These are phyloP conservation scores for Brenthis ino DNA, from an alignment of 2,888 invertebrate genomes.

Conservation along the genomic window DNA sequence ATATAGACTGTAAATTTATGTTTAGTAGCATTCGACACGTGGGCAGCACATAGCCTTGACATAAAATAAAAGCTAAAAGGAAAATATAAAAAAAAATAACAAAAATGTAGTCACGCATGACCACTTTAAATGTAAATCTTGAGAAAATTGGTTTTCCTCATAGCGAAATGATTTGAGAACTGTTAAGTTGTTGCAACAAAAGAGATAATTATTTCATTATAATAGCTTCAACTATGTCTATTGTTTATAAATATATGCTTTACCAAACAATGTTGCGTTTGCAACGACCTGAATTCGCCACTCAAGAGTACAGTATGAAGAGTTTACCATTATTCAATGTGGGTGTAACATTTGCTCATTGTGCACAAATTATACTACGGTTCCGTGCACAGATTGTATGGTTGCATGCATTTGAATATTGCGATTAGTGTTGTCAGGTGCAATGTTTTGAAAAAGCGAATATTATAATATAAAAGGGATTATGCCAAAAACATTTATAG, in stretches of 20 bases:
- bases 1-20: background rate
- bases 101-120: background rate
- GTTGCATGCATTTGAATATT: constrained; percentile 31
- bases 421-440: constrained; percentile 10
- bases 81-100: background rate
- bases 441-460: background rate
- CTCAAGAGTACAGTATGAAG: constrained; percentile 30
- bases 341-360: constrained; percentile 29
- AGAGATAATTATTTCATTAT: background rate
- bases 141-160: background rate
- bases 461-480: background rate
- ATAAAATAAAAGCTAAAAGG: background rate
- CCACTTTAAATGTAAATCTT: background rate
- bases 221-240: background rate
- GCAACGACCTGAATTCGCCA: constrained; percentile 28
- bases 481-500: background rate
- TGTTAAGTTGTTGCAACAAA: background rate
- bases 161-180: background rate
- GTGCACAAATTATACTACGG: constrained; percentile 23
- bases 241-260: background rate
- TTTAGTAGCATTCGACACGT: background rate
- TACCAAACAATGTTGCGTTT: background rate
- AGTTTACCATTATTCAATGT: constrained; percentile 23
- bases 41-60: background rate
- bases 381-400: constrained; percentile 31